A percentile compares a stretch with the other conserved stretches of the same genome.
Evolutionary conservation across 2,113 vertebrate species (phyloP).

Genomic region (Protobothrops flavoviridis): DNA sequence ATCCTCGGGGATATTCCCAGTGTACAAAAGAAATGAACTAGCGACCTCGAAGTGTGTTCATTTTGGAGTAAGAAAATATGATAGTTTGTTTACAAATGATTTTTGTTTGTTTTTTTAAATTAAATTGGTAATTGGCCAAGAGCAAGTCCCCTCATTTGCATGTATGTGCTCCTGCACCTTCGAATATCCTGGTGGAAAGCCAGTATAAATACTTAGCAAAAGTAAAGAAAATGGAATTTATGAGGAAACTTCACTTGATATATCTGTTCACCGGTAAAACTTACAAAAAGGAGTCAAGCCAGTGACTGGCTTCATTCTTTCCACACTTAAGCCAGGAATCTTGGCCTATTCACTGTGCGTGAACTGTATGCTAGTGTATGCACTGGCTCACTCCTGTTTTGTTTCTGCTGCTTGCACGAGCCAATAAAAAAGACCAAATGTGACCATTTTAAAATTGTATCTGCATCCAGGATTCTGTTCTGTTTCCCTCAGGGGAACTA

Average conservation of each 20-base stretch:
- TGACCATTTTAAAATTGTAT: background rate
- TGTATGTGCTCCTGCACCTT: background rate
- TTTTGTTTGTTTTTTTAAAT: too few relatives aligned
- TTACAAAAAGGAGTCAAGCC: background rate
- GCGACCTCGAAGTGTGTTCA: background rate
- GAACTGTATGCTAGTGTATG: background rate
- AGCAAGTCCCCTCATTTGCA: background rate
- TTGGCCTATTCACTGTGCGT: background rate
- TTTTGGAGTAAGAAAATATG: background rate
- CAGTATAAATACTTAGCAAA: background rate
- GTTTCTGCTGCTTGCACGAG: background rate
- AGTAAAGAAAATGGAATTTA: background rate
- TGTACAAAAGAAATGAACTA: constrained; percentile 5
- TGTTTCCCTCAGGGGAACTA: background rate
- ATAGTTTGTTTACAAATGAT: background rate
- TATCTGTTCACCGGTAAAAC: background rate
- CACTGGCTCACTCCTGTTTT: background rate
- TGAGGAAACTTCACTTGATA: background rate
- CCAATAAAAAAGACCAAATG: background rate
- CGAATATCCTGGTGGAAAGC: background rate
- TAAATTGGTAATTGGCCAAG: background rate
- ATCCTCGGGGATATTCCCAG: background rate
- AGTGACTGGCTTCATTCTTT: background rate
- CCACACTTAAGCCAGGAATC: background rate
- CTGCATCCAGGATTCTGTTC: background rate